Evolutionary conservation across 1,140 invertebrate species (phyloP).

Genomic region (Bradysia coprophila): DNA sequence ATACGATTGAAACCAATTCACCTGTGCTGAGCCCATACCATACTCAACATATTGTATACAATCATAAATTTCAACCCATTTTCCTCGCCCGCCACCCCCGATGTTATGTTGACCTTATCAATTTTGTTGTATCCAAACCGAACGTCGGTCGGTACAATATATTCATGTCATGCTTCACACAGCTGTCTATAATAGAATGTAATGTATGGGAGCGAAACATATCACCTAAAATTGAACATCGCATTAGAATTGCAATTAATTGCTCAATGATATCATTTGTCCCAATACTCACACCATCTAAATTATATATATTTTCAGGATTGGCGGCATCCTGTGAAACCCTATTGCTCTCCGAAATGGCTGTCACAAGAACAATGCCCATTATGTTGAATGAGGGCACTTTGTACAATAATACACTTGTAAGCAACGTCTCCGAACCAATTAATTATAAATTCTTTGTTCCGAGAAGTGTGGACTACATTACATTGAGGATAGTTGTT

Average conservation of each 20-base stretch:
- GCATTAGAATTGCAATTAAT: background rate
- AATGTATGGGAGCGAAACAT: too few species aligned
- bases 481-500: constrained; percentile 13
- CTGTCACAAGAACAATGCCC: constrained; percentile 14
- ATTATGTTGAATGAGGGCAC: constrained; percentile 14
- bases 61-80: too few species aligned
- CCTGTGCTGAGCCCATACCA: too few species aligned
- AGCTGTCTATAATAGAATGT: background rate
- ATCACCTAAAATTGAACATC: too few species aligned
- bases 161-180: background rate
- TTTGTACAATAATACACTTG: constrained; percentile 12
- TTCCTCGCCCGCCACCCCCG: too few species aligned
- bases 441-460: constrained; percentile 24
- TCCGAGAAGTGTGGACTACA: constrained; percentile 15
- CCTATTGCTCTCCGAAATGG: constrained; percentile 17
- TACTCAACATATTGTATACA: too few species aligned
- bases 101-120: background rate
- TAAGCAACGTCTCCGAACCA: constrained; percentile 4
- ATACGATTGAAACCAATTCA: too few species aligned
- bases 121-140: background rate
- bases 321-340: constrained; percentile 28
- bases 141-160: background rate
- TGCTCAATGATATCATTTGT: background rate
- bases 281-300: background rate
- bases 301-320: constrained; percentile 14